Percentiles rank a stretch among this genome's conserved stretches.
Conservation (phyloP, 2,113 vertebrate genomes). For the Ia io region DNA sequence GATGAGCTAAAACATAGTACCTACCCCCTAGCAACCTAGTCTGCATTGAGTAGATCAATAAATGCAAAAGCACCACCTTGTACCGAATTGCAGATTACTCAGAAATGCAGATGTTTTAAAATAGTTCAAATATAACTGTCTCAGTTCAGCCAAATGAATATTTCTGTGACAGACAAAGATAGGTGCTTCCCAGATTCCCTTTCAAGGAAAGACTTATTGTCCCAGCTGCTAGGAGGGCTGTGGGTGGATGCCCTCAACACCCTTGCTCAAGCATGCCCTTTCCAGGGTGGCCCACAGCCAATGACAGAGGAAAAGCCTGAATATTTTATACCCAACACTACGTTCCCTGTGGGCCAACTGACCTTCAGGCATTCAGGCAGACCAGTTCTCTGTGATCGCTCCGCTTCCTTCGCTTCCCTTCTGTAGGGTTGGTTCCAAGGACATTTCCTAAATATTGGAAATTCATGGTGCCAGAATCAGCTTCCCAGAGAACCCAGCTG, state of each 20-base stretch:
- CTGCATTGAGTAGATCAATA: background rate
- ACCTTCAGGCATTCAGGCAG: background rate
- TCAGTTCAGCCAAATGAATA: background rate
- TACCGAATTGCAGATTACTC: background rate
- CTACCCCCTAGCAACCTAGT: background rate
- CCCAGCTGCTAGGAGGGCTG: background rate
- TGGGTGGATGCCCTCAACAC: background rate
- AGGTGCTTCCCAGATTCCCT: too few relatives aligned
- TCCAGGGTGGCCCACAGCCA: background rate
- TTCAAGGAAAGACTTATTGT: background rate
- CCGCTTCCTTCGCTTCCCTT: background rate
- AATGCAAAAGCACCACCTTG: background rate
- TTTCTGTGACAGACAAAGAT: background rate
- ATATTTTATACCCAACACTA: background rate
- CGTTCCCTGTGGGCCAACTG: rapidly evolving
- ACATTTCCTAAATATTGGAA: background rate
- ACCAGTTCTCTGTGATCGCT: background rate
- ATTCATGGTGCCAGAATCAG: background rate
- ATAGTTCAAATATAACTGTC: background rate
- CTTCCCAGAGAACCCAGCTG: background rate
- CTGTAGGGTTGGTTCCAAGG: background rate
- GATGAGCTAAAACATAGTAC: background rate
- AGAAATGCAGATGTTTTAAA: background rate
- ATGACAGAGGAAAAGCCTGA: background rate
- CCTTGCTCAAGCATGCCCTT: background rate